Evolutionary conservation across 2,888 invertebrate genomes (phyloP).

Genomic region (Ectobius pallidus): DNA sequence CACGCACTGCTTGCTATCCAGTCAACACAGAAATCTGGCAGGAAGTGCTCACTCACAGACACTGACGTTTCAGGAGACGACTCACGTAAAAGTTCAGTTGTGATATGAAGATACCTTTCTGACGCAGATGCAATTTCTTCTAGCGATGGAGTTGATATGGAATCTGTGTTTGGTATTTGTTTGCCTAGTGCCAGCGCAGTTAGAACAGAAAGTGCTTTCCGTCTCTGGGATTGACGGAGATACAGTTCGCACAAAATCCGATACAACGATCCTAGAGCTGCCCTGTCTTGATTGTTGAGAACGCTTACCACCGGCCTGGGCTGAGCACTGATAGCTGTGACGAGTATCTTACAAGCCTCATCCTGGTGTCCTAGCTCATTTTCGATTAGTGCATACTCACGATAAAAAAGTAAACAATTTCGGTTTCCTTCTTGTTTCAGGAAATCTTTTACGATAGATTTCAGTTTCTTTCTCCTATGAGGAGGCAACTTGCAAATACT

Average conservation of each 20-base stretch:
- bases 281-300: slow-evolving; percentile 8
- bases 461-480: slow-evolving; percentile 57
- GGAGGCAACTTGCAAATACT: slow-evolving; percentile 48
- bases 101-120: slow-evolving; percentile 52
- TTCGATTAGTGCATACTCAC: slow-evolving; percentile 68
- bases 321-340: slow-evolving; percentile 28
- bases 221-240: slow-evolving; percentile 19
- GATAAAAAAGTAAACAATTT: slow-evolving; percentile 63
- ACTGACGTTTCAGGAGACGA: slow-evolving; percentile 31
- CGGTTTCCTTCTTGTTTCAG: slow-evolving; percentile 62
- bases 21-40: slow-evolving; percentile 60
- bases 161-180: background rate
- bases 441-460: slow-evolving; percentile 61
- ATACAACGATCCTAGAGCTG: slow-evolving; percentile 38
- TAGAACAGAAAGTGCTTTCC: slow-evolving; percentile 17
- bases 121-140: slow-evolving; percentile 48
- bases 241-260: slow-evolving; percentile 41
- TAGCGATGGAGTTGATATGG: slow-evolving; percentile 42
- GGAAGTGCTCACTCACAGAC: slow-evolving; percentile 53
- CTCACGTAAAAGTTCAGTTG: slow-evolving; percentile 48
- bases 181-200: slow-evolving; percentile 13
- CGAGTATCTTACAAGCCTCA: slow-evolving; percentile 53
- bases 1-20: slow-evolving; percentile 61
- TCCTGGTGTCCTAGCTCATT: slow-evolving; percentile 59
- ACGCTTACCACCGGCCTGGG: slow-evolving; percentile 19